A percentile compares a stretch with the other conserved stretches of the same genome.
phyloP scores from a whole-genome alignment of 1,140 invertebrate species.

The Drosophila watanabei region DNA sequence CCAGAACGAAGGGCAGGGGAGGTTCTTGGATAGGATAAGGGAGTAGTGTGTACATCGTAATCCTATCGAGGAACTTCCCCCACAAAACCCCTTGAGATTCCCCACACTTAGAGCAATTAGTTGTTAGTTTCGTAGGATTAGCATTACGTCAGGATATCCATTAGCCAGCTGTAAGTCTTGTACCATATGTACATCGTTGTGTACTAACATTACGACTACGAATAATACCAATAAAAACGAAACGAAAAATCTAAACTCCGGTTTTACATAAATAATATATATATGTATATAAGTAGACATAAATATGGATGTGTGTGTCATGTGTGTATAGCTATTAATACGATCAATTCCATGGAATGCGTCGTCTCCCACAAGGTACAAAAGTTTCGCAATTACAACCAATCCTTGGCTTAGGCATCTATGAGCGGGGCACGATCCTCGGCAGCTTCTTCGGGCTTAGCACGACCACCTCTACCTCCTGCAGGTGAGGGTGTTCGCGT shows the following conservation, averaged over 20 bases:
- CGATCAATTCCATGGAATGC: conserved; percentile 74
- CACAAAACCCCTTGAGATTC: conserved; percentile 5
- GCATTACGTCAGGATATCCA: conserved; percentile 54
- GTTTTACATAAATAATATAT: conserved; percentile 25
- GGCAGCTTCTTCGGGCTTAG: background rate
- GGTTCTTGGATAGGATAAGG: conserved; percentile 14
- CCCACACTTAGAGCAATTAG: conserved; percentile 60
- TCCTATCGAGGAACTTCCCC: conserved; percentile 2
- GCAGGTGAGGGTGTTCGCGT: conserved; percentile 1
- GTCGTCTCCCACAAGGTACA: conserved; percentile 63
- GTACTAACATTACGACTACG: conserved; percentile 50
- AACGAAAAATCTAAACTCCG: conserved; percentile 19
- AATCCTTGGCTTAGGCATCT: conserved; percentile 40
- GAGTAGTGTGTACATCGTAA: background rate
- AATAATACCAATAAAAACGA: conserved; percentile 50
- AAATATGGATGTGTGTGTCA: conserved; percentile 43
- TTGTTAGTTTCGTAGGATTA: conserved; percentile 48
- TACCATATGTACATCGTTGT: conserved; percentile 52
- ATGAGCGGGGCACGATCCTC: conserved; percentile 63
- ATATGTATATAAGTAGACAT: conserved; percentile 42
- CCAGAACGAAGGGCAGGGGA: background rate
- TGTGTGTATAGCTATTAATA: conserved; percentile 52
- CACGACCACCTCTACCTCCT: background rate
- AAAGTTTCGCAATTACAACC: conserved; percentile 57
- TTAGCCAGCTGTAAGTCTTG: conserved; percentile 59